Conservation (phyloP, 2,888 invertebrate species). For the Cephalotes varians region DNA sequence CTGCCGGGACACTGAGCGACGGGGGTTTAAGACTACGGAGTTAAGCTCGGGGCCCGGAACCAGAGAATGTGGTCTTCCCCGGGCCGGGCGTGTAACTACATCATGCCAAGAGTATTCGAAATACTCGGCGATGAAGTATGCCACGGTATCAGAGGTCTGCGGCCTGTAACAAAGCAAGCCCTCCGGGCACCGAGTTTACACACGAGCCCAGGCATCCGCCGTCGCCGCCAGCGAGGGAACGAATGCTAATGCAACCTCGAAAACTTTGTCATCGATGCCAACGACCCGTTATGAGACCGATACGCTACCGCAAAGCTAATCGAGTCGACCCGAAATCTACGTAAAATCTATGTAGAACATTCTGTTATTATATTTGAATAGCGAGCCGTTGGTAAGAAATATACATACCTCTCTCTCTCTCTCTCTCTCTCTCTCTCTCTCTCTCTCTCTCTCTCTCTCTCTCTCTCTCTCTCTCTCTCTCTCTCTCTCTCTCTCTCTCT, state of each 20-base stretch:
- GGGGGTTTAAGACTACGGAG: constrained; percentile 62
- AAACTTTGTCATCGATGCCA: constrained; percentile 68
- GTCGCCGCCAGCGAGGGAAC: constrained; percentile 48
- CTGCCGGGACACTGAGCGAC: constrained; percentile 8
- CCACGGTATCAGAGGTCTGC: constrained; percentile 77
- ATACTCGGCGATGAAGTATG: constrained; percentile 79
- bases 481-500: no score
- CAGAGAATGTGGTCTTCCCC: constrained; percentile 68
- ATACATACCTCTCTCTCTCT: no score
- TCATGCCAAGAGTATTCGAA: constrained; percentile 78
- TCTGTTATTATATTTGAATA: not conserved
- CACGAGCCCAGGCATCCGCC: constrained; percentile 69
- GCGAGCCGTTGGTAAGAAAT: no score
- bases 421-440: no score
- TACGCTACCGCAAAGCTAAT: constrained; percentile 18
- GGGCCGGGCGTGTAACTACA: constrained; percentile 68
- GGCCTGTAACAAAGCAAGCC: constrained; percentile 78
- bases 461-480: no score
- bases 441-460: no score
- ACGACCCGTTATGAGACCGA: constrained; percentile 51
- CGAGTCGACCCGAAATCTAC: constrained; percentile 11
- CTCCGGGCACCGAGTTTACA: constrained; percentile 75
- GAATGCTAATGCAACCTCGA: constrained; percentile 62
- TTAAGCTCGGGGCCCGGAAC: constrained; percentile 60
- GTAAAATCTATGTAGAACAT: not conserved